Evolutionary conservation across 1,140 invertebrate species (phyloP).

Genomic region (Danaus plexippus): DNA sequence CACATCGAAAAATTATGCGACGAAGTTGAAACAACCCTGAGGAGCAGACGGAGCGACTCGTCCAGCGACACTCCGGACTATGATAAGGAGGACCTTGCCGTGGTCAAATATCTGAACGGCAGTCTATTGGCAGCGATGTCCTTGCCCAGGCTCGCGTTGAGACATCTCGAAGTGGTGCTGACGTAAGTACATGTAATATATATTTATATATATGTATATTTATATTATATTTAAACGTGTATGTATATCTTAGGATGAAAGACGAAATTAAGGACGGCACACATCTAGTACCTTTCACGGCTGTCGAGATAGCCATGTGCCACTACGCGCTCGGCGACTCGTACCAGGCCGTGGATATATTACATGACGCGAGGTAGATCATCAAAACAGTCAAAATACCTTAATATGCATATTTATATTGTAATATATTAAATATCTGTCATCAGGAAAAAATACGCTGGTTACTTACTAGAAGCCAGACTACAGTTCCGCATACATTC

Average conservation of each 20-base stretch:
- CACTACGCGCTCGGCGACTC: conserved; percentile 78
- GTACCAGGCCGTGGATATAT: conserved; percentile 78
- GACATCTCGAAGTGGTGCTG: conserved; percentile 32
- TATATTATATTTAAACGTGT: background rate
- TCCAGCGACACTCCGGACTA: conserved; percentile 36
- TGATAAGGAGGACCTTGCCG: conserved; percentile 83
- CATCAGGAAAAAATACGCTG: conserved; percentile 88
- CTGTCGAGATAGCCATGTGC: conserved; percentile 88
- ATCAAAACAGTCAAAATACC: no score
- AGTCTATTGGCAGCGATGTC: conserved; percentile 73
- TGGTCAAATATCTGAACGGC: conserved; percentile 86
- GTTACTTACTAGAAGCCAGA: conserved; percentile 90
- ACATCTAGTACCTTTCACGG: conserved; percentile 89
- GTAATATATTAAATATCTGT: conserved; percentile 3
- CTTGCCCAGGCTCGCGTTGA: conserved; percentile 36
- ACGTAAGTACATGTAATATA: conserved; percentile 24
- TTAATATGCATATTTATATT: background rate
- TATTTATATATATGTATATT: background rate
- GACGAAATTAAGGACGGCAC: conserved; percentile 87
- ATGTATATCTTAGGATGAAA: conserved; percentile 71
- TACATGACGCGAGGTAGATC: conserved; percentile 88
- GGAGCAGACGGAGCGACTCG: conserved; percentile 28
- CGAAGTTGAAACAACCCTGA: conserved; percentile 35
- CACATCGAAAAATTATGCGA: conserved; percentile 78
- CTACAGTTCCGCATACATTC: conserved; percentile 92